A percentile compares a stretch with the other conserved stretches of the same genome.
These are phyloP conservation scores for Coluber constrictor DNA, from an alignment of 2,797 vertebrate species.

Conservation along the genomic window DNA sequence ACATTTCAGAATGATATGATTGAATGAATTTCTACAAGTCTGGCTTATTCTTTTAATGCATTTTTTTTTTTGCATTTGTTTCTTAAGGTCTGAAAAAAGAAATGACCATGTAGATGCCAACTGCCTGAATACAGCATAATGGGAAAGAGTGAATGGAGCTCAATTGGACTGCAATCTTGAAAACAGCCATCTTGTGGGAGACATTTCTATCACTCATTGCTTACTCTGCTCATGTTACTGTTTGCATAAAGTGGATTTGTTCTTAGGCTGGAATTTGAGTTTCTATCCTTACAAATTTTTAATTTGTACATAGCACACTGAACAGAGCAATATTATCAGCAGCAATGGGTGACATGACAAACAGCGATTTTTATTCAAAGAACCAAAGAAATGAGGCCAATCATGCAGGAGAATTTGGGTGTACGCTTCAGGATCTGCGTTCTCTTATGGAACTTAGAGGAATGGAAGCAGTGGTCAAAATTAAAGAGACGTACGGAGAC, in stretches of 20 bases:
- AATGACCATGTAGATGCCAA: slow-evolving; percentile 91
- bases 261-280: slow-evolving; percentile 51
- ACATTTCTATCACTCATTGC: slow-evolving; percentile 44
- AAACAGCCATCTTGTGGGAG: slow-evolving; percentile 68
- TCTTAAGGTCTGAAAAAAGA: slow-evolving; percentile 83
- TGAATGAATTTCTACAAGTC: neutral
- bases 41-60: slow-evolving; percentile 21
- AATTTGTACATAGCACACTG: slow-evolving; percentile 47
- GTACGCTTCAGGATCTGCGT: slow-evolving; percentile 91
- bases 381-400: slow-evolving; percentile 96
- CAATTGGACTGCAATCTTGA: slow-evolving; percentile 91
- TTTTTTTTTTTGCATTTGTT: slow-evolving; percentile 55
- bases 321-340: slow-evolving; percentile 65
- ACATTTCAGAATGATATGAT: neutral
- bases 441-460: slow-evolving; percentile 96
- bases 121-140: slow-evolving; percentile 79
- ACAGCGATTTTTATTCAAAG: slow-evolving; percentile 99
- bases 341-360: slow-evolving; percentile 98
- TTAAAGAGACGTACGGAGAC: slow-evolving; percentile 93
- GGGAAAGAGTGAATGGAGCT: slow-evolving; percentile 88
- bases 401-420: slow-evolving; percentile 89
- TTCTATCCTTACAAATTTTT: slow-evolving; percentile 52
- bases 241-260: slow-evolving; percentile 54
- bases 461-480: slow-evolving; percentile 91
- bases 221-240: slow-evolving; percentile 35